Percentiles rank a stretch among this genome's conserved stretches.
These are phyloP conservation scores for Dascyllus trimaculatus DNA, from an alignment of 2,113 vertebrate genomes.

Conservation along the genomic window DNA sequence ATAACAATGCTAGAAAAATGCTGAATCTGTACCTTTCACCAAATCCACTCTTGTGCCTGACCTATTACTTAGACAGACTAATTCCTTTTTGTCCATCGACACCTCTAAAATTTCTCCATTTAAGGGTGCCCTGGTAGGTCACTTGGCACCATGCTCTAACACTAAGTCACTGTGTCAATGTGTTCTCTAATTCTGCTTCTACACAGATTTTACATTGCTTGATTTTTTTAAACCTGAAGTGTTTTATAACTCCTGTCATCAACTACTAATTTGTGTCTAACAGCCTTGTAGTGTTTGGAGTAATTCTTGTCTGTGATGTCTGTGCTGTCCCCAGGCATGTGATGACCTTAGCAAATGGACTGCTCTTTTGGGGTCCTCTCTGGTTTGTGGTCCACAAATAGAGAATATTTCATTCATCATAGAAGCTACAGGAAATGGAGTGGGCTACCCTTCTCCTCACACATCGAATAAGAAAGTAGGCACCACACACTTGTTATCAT, in stretches of 20 bases:
- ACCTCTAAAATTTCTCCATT: too few relatives aligned
- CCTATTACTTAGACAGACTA: too few relatives aligned
- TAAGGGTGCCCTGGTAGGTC: too few relatives aligned
- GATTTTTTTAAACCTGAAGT: background rate
- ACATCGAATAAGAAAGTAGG: slow-evolving; percentile 86
- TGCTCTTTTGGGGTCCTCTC: slow-evolving; percentile 82
- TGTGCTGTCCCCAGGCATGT: slow-evolving; percentile 83
- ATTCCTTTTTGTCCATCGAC: too few relatives aligned
- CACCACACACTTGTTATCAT: background rate
- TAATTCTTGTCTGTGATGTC: slow-evolving; percentile 22
- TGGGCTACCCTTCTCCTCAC: slow-evolving; percentile 30
- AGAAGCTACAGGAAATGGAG: slow-evolving; percentile 84
- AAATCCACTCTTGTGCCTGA: too few relatives aligned
- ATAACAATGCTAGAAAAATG: too few relatives aligned
- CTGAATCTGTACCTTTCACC: too few relatives aligned
- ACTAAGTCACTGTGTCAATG: too few relatives aligned
- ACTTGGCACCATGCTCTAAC: too few relatives aligned
- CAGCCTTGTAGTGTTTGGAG: slow-evolving; percentile 6
- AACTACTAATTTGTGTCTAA: slow-evolving; percentile 15
- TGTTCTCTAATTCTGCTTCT: too few relatives aligned
- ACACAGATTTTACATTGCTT: too few relatives aligned
- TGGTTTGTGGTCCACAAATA: slow-evolving; percentile 72
- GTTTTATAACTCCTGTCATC: background rate
- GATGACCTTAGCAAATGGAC: slow-evolving; percentile 93
- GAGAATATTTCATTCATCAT: slow-evolving; percentile 93